Evolutionary conservation across 2,113 vertebrate species (phyloP).

Genomic region (Nerophis ophidion): DNA sequence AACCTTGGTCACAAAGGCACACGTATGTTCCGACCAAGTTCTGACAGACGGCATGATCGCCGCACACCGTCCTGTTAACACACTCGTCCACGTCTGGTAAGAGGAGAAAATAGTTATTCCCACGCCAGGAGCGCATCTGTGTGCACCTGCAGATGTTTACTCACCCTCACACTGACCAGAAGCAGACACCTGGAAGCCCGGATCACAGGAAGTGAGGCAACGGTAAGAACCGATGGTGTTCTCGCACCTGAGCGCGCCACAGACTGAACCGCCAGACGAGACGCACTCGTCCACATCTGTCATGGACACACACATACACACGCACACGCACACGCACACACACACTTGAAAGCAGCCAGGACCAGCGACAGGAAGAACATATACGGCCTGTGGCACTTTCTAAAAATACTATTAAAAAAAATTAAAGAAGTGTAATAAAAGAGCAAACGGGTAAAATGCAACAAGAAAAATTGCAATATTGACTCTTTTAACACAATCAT

Average conservation of each 20-base stretch:
- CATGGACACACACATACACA: background rate
- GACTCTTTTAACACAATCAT: too few relatives aligned
- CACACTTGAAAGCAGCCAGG: too few relatives aligned
- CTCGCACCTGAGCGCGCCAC: constrained; percentile 74
- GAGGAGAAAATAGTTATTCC: background rate
- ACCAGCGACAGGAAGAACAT: too few relatives aligned
- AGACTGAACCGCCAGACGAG: constrained; percentile 65
- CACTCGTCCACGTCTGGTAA: constrained; percentile 85
- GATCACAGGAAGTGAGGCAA: constrained; percentile 81
- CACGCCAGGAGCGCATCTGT: background rate
- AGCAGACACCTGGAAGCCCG: constrained; percentile 73
- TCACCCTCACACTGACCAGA: constrained; percentile 81
- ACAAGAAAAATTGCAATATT: too few relatives aligned
- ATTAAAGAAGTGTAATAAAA: too few relatives aligned
- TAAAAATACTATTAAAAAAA: too few relatives aligned
- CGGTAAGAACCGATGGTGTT: constrained; percentile 88
- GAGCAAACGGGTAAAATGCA: too few relatives aligned
- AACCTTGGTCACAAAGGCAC: constrained; percentile 87
- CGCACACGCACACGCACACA: too few relatives aligned
- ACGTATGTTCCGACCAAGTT: constrained; percentile 82
- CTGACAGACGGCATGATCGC: constrained; percentile 79
- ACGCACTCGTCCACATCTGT: constrained; percentile 86
- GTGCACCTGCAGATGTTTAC: background rate
- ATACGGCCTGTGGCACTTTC: too few relatives aligned
- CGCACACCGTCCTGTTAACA: constrained; percentile 77